Base-by-base conservation (phyloP, 37 sponge, comb jelly and placozoan genomes). In the Axinella damicornis region DNA sequence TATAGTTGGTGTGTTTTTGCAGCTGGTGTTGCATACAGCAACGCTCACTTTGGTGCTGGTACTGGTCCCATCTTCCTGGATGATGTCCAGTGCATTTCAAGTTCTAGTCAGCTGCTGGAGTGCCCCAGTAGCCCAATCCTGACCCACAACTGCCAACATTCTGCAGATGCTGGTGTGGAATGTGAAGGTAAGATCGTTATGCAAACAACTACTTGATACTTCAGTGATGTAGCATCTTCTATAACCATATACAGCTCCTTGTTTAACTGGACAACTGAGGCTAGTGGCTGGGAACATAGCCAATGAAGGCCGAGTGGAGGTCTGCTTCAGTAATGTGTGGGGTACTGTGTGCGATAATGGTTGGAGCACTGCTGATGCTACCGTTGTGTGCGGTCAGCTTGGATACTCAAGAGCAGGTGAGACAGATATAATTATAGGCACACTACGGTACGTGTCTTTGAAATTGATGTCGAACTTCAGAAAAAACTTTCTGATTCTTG, bases 111-210 rank as follows among this genome's bases (percentile, higher is more conserved):
- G 25, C 72, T 71, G 13, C 20, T 71, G 72, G 37, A 40, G 72
- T 71, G 72, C 37, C 37, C 72, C 19, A 71, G 72, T 36, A 71
- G 40, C 17, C 72, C 72, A 40, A 71, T 71, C 72, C 72, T 71
- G 14, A 19, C 46, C 9, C 15, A 35, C n/a, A 5, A 35, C 40
- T 71, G 72, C 37, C 24, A 18, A 22, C 72, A 37, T 19, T 0
- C 41, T 19, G 40, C 24, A 37, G 72, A 71, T 71, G 72, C 72
- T 71, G 72, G 72, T 37, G 72, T 71, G 21, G 41, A 2, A 39
- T 71, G 72, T 71, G 46, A 71, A 71, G 72, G 37, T 71, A 34
- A 34, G n/a, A n/a, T n/a, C n/a, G n/a, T n/a, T n/a, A n/a, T n/a
- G n/a, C n/a, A n/a, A n/a, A n/a, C n/a, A n/a, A n/a, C n/a, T n/a